These are phyloP conservation scores for Platyscapa corneri DNA, from an alignment of 1,140 invertebrate genomes.

Conservation along the genomic window DNA sequence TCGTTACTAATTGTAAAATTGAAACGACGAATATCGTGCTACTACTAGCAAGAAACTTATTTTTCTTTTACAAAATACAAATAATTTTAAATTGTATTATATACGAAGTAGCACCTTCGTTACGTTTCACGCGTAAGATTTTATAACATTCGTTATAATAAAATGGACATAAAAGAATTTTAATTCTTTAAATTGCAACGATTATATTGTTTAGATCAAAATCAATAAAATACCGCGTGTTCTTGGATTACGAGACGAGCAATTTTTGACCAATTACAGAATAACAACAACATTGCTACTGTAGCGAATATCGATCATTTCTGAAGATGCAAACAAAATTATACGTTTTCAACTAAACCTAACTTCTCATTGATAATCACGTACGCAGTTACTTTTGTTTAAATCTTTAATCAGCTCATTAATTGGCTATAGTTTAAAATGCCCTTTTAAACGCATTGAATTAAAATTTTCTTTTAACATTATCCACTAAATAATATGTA, in stretches of 20 bases:
- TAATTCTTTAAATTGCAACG: too few relatives aligned
- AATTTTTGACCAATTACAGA: background rate
- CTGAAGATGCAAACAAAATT: background rate
- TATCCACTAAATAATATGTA: background rate
- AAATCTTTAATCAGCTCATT: too few relatives aligned
- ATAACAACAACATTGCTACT: background rate
- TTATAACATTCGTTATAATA: constrained; percentile 28
- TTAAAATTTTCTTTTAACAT: too few relatives aligned
- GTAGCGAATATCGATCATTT: background rate
- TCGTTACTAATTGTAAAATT: background rate
- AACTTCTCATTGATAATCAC: background rate
- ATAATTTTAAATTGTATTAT: too few relatives aligned
- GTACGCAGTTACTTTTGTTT: background rate
- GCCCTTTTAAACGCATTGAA: too few relatives aligned
- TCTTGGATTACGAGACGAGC: background rate
- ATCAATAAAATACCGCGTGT: background rate
- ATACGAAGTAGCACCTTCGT: too few relatives aligned
- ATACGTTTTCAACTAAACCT: background rate
- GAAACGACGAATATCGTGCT: background rate
- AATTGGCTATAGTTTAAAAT: too few relatives aligned
- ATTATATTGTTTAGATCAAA: background rate
- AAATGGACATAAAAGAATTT: background rate
- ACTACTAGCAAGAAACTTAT: too few relatives aligned
- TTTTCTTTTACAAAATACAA: background rate
- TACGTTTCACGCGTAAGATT: too few relatives aligned